Base-by-base conservation (phyloP, 2,888 invertebrate species). In the Lissocephala sabroskyi region DNA sequence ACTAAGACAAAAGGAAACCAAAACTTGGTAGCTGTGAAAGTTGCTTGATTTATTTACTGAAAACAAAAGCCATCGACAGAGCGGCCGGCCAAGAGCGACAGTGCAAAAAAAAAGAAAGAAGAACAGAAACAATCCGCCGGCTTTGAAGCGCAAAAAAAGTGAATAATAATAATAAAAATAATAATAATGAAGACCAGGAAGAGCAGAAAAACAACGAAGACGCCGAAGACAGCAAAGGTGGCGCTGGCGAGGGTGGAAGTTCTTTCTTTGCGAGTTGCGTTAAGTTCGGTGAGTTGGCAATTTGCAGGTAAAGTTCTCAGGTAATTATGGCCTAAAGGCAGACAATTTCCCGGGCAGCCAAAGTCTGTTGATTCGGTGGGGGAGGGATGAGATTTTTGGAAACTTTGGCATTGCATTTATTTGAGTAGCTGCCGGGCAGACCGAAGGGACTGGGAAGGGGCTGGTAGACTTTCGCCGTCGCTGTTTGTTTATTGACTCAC, bases 321-420 rank as follows among this genome's bases (percentile, higher is more conserved):
- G 77, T 71, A 77, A 71, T 77, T 77, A 71, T 77, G 70, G 66
- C 63, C 71, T 74, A 76, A 71, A 64, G 68, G 74, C 59, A 33
- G 11, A 28, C 6, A 18, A 18, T 37, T 37, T n/a, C n/a, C n/a
- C n/a, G n/a, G n/a, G n/a, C n/a, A n/a, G n/a, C n/a, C n/a, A n/a
- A n/a, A n/a, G n/a, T n/a, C n/a, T n/a, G n/a, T n/a, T n/a, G n/a
- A n/a, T n/a, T n/a, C n/a, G n/a, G n/a, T n/a, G n/a, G n/a, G n/a
- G n/a, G n/a, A n/a, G n/a, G n/a, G n/a, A n/a, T n/a, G n/a, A n/a
- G n/a, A n/a, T n/a, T n/a, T n/a, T n/a, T n/a, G n/a, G n/a, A n/a
- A n/a, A 45, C 37, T 36, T 19, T 17, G 30, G 30, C 30, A 32
- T 32, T n/a, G n/a, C n/a, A 13, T 32, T 32, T 32, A 32, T 32